Evolutionary conservation across 2,113 vertebrate species (phyloP), one percentile per base, ranked within the genome.

Genomic region (Oreochromis niloticus): DNA sequence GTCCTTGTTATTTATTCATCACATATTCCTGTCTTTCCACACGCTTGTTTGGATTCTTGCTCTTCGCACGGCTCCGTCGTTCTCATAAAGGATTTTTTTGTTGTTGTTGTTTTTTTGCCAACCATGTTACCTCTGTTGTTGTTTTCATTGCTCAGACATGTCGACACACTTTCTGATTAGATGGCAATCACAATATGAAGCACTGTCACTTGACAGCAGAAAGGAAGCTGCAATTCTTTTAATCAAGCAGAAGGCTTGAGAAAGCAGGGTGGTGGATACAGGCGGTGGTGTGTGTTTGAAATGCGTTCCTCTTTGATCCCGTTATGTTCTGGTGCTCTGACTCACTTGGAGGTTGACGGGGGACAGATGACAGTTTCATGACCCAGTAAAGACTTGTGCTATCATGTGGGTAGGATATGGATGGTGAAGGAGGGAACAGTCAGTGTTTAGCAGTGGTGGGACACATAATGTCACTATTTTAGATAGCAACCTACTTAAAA

Each of bases 301-400:
- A 89, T 16, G 9, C 48, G 27, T 39, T 85, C 55, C 55, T 86
- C 86, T 89, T 89, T 93, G 84, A 89, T 91, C 81, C 59, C n/a
- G 68, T 27, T 4, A 75, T 86, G 57, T 75, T 84, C 81, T 52
- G 52, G 6, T 48, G 79, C 85, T 88, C 46, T 52, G 81, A 82
- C 34, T 89, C 71, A 41, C 84, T 82, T 63, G 2, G 54, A 32
- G 85, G 85, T 89, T 46, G 81, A 79, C 75, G 8, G 32, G 89
- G 85, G 80, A 87, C 80, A 68, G 73, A 56, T 82, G 85, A 88
- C 66, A 73, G 81, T 82, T 89, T 86, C 59, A 9, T 71, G 84
- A 87, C 71, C 82, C 81, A 86, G 68, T 81, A 90, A 89, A 57
- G 79, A 61, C 54, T 56, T 4, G 10, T 43, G 36, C 39, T 43